Evolutionary conservation across 2,797 vertebrate genomes (phyloP).

Genomic region (Simalia tracyae): DNA sequence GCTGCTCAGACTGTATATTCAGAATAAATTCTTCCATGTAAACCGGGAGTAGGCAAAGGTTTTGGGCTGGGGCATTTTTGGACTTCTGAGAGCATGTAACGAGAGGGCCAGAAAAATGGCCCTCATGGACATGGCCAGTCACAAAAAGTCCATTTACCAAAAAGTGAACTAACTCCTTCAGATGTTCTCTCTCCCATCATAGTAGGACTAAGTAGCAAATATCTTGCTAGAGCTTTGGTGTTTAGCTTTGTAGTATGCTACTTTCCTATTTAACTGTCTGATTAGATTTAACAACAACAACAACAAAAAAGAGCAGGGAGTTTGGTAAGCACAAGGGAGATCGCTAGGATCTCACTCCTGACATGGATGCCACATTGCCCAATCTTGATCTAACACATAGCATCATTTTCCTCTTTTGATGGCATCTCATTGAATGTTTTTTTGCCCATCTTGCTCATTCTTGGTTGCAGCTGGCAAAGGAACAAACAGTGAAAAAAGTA

Average conservation of each 20-base stretch:
- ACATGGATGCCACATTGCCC: neutral
- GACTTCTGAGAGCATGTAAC: too few relatives aligned
- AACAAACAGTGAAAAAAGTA: too few relatives aligned
- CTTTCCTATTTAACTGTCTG: too few relatives aligned
- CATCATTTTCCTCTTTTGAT: neutral
- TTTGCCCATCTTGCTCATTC: neutral
- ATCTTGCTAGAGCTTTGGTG: neutral
- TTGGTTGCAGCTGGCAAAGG: neutral
- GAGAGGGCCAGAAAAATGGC: neutral
- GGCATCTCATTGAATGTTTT: neutral
- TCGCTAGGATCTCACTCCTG: neutral
- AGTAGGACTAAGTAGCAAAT: neutral
- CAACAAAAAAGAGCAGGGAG: neutral
- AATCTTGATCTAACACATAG: neutral
- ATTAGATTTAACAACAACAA: too few relatives aligned
- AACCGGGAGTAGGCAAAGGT: too few relatives aligned
- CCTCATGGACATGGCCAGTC: neutral
- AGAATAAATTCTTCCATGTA: neutral
- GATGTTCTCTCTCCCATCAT: neutral
- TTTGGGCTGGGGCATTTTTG: too few relatives aligned
- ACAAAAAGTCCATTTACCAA: neutral
- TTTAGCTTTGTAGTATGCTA: neutral
- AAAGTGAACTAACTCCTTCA: neutral
- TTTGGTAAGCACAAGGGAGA: neutral
- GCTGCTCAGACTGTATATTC: neutral